phyloP scores from a whole-genome alignment of 2,888 invertebrate species.

The Macaria notata region DNA sequence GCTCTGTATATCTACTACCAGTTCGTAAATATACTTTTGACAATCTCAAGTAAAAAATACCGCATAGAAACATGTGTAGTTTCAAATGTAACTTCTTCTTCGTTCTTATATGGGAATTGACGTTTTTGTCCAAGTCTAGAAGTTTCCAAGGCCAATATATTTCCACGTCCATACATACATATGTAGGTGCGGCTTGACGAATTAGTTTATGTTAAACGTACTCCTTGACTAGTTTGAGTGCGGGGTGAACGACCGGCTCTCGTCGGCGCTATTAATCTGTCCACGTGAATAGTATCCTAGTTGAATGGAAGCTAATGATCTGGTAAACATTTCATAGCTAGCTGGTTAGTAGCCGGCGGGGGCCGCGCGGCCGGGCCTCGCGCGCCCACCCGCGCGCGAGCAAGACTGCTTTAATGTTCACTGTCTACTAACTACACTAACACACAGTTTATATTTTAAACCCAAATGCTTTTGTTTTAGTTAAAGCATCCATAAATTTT shows the following conservation, averaged over 20 bases:
- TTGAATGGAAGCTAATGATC: conserved; percentile 37
- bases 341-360: conserved; percentile 37
- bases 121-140: conserved; percentile 4
- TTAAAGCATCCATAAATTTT: conserved; percentile 27
- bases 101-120: background rate
- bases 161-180: background rate
- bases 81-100: no score
- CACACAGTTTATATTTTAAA: conserved; percentile 33
- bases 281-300: conserved; percentile 41
- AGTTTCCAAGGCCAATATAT: conserved; percentile 8
- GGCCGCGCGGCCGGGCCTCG: conserved; percentile 25
- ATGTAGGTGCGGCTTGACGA: conserved; percentile 2
- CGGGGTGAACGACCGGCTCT: conserved; percentile 58
- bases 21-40: no score
- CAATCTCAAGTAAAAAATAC: no score
- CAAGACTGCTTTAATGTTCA: conserved; percentile 54
- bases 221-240: conserved; percentile 23
- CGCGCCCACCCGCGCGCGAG: conserved; percentile 53
- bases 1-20: no score
- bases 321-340: conserved; percentile 39
- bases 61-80: no score
- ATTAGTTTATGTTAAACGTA: conserved; percentile 16
- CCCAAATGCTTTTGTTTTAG: conserved; percentile 34
- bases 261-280: conserved; percentile 49
- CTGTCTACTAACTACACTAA: conserved; percentile 37